phyloP scores from a whole-genome alignment of 2,888 invertebrate species.

The Gerris lacustris region DNA sequence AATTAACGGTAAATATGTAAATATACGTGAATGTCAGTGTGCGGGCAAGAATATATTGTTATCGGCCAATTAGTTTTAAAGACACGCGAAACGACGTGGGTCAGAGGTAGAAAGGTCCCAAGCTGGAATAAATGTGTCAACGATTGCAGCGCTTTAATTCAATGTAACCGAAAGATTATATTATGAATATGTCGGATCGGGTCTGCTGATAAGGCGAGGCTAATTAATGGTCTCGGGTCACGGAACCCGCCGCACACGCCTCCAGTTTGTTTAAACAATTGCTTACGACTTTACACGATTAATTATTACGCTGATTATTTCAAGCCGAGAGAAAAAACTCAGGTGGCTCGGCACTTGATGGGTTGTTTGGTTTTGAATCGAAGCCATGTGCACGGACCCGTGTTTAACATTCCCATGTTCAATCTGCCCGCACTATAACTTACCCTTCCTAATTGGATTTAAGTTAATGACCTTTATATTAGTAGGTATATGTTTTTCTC shows the following conservation, averaged over 20 bases:
- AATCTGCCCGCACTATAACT: too few species aligned
- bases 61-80: neutral
- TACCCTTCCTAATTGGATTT: too few species aligned
- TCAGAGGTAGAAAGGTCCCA: too few species aligned
- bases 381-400: too few species aligned
- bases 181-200: neutral
- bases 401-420: too few species aligned
- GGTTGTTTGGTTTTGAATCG: too few species aligned
- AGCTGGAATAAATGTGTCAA: neutral
- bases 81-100: neutral
- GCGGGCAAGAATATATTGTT: neutral
- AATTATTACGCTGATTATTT: neutral
- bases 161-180: neutral
- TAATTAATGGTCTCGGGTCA: neutral
- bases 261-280: neutral
- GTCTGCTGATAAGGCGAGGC: neutral
- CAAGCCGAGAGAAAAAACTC: too few species aligned
- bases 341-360: too few species aligned
- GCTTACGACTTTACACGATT: neutral
- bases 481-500: too few species aligned
- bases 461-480: too few species aligned
- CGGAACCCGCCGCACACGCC: neutral
- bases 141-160: neutral
- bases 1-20: too few species aligned
- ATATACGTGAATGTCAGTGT: too few species aligned